Base-by-base conservation (phyloP, 2,888 invertebrate species). In the Taphrorychus bicolor region DNA sequence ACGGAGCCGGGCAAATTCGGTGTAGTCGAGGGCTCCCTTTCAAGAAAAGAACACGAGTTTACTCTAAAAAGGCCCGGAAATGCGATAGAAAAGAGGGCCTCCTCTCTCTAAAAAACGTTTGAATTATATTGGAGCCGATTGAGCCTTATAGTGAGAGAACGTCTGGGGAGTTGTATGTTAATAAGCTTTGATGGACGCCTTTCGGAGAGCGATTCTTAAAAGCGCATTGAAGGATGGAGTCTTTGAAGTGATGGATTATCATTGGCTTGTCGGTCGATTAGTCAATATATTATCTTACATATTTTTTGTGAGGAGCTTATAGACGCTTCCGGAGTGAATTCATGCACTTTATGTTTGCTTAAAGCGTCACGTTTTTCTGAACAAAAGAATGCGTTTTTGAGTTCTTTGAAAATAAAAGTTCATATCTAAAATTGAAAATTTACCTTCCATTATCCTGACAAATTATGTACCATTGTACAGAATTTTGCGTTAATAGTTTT, bases 61-160 rank as follows among this genome's bases (percentile, higher is more conserved):
- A 52, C 66, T 66, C 48, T 66, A 66, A 66, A 66, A 66, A 59
- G 60, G 54, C 58, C 45, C 49, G 66, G 54, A 59, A 65, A 65
- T 24, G 65, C 53, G 48, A 59, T 59, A 60, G 54, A 53, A 45
- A n/a, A n/a, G n/a, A 59, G 59, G 59, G 52, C 42, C 59, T 59
- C 56, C 59, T 53, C 51, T 59, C 16, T 45, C 16, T 41, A 65
- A 59, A 59, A 65, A 65, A 65, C 62, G 57, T 56, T 56, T 57
- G 62, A 63, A 63, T 63, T 56, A 63, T 63, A 63, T 63, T 63
- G 62, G 45, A 49, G 45, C 41, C 62, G 62, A 63, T 62, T 63
- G 62, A 53, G 56, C 18, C 45, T 45, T 42, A 48, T 14, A 51
- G n/a, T 17, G 22, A n/a, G 51, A 49, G 23, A 53, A 9, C 45